A percentile compares a stretch with the other conserved stretches of the same genome.
phyloP scores from a whole-genome alignment of 2,888 invertebrate species.

The Tipula lateralis region DNA sequence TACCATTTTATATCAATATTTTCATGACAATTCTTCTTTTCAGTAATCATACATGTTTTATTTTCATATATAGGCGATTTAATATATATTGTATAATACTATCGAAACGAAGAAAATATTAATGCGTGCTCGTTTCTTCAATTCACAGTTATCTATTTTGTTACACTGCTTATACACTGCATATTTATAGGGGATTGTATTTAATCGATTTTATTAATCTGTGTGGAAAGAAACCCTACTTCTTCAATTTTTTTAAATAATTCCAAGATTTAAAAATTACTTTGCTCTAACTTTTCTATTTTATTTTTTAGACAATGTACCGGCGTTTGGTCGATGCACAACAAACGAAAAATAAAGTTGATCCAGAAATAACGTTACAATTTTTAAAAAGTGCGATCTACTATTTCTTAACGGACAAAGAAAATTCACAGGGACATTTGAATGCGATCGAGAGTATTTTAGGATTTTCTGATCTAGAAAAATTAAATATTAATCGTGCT shows the following conservation, averaged over 20 bases:
- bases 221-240: background rate
- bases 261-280: no score
- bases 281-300: background rate
- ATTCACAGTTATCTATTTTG: no score
- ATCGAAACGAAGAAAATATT: no score
- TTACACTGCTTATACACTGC: no score
- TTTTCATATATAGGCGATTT: no score
- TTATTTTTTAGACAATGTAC: constrained; percentile 70
- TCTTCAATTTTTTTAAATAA: no score
- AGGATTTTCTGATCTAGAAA: constrained; percentile 77
- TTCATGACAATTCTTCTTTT: no score
- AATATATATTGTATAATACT: no score
- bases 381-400: constrained; percentile 91
- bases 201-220: background rate
- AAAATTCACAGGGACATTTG: constrained; percentile 82
- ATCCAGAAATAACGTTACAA: constrained; percentile 87
- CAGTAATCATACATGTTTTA: no score
- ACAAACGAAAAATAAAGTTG: constrained; percentile 66
- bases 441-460: constrained; percentile 88
- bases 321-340: constrained; percentile 75
- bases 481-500: constrained; percentile 71
- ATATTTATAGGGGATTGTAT: no score
- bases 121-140: no score
- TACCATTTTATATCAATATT: no score
- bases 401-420: constrained; percentile 85